These are phyloP conservation scores for Aegithalos caudatus DNA, from an alignment of 2,113 vertebrate species.

Conservation along the genomic window DNA sequence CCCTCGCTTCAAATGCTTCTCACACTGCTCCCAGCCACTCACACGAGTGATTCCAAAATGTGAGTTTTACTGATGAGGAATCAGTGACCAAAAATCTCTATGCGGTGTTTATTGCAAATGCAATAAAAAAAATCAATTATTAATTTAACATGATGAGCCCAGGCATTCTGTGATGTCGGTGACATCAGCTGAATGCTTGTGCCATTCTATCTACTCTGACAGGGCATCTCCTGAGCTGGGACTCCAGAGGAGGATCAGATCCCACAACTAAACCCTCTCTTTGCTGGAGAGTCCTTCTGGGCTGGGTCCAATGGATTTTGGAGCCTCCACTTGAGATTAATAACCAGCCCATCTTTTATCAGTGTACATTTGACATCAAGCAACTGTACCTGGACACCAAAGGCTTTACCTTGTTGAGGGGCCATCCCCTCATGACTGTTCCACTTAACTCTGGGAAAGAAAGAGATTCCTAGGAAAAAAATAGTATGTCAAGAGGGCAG, in stretches of 20 bases:
- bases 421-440: background rate
- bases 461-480: background rate
- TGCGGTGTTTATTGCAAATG: background rate
- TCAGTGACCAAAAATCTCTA: background rate
- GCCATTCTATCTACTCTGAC: background rate
- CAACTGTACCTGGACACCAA: background rate
- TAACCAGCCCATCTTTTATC: background rate
- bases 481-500: background rate
- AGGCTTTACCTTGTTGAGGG: background rate
- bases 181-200: background rate
- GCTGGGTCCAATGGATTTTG: background rate
- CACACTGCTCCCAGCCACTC: background rate
- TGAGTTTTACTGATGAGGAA: background rate
- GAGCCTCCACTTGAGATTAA: background rate
- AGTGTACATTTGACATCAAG: background rate
- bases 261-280: background rate
- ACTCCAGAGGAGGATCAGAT: background rate
- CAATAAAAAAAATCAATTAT: background rate
- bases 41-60: background rate
- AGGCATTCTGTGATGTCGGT: fast-evolving
- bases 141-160: background rate
- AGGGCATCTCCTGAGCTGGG: background rate
- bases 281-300: background rate
- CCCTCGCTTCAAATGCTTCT: background rate
- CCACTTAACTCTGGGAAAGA: background rate